phyloP scores from a whole-genome alignment of 2,888 invertebrate species.

The Clistopyga incitator region DNA sequence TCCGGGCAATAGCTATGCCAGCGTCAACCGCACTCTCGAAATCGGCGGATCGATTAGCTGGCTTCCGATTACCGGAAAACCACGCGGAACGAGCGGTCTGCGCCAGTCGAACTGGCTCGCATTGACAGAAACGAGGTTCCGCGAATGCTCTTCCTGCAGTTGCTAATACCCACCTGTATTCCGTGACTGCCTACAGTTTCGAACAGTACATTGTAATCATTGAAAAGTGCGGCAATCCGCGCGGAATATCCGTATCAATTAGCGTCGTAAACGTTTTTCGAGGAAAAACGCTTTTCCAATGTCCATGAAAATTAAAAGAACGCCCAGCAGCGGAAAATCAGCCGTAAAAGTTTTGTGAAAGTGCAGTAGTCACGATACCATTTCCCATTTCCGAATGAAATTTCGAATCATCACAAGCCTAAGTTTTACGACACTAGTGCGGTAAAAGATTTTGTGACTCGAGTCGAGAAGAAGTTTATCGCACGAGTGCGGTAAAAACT shows the following conservation, averaged over 20 bases:
- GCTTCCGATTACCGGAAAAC: constrained; percentile 69
- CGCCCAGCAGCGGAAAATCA: no score
- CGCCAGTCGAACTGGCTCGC: constrained; percentile 15
- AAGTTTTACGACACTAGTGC: no score
- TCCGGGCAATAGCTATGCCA: constrained; percentile 23
- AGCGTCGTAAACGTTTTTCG: neutral
- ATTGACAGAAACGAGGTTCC: constrained; percentile 31
- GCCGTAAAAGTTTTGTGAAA: no score
- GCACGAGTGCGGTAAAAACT: no score
- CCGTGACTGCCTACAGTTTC: constrained; percentile 24
- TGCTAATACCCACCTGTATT: constrained; percentile 39
- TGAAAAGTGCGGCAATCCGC: constrained; percentile 36
- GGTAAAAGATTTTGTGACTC: no score
- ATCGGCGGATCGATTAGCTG: constrained; percentile 60
- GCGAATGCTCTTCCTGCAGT: constrained; percentile 37
- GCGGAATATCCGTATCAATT: neutral
- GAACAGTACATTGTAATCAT: constrained; percentile 37
- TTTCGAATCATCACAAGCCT: no score
- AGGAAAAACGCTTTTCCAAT: neutral
- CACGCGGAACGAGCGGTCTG: constrained; percentile 49
- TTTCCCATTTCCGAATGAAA: no score
- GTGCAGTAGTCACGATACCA: no score
- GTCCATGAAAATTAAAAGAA: neutral
- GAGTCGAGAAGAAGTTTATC: no score
- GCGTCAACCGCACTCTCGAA: constrained; percentile 57